These are phyloP conservation scores for Cyphomyrus discorhynchus DNA, from an alignment of 2,113 vertebrate genomes.

Conservation along the genomic window DNA sequence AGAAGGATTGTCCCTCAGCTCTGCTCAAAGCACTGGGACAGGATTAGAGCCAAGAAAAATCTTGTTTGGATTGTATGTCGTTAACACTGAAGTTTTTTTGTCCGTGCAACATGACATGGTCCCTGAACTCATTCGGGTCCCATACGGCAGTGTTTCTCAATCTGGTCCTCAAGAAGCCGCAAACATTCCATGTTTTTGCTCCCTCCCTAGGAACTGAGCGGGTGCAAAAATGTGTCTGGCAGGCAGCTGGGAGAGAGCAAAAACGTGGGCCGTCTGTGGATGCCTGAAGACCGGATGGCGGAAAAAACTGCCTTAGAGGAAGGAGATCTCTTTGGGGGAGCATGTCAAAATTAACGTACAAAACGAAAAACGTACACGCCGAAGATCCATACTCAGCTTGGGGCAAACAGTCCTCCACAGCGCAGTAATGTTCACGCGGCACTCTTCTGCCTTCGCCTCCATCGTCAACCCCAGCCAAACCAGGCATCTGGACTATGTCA, in stretches of 20 bases:
- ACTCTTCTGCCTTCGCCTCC: background rate
- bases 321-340: background rate
- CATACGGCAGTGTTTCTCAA: background rate
- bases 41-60: background rate
- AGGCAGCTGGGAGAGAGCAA: background rate
- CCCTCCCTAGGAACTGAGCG: background rate
- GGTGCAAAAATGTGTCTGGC: background rate
- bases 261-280: background rate
- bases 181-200: background rate
- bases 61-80: background rate
- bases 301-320: background rate
- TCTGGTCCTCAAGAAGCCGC: background rate
- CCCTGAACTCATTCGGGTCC: background rate
- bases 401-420: background rate
- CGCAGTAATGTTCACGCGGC: background rate
- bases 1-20: background rate
- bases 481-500: background rate
- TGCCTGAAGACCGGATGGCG: background rate
- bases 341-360: background rate
- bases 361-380: background rate
- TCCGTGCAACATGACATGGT: background rate
- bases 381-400: background rate
- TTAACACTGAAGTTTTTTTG: background rate
- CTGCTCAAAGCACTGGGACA: background rate
- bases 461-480: background rate